These are phyloP conservation scores for Penaeus indicus DNA, from an alignment of 1,140 invertebrate genomes.

Conservation along the genomic window DNA sequence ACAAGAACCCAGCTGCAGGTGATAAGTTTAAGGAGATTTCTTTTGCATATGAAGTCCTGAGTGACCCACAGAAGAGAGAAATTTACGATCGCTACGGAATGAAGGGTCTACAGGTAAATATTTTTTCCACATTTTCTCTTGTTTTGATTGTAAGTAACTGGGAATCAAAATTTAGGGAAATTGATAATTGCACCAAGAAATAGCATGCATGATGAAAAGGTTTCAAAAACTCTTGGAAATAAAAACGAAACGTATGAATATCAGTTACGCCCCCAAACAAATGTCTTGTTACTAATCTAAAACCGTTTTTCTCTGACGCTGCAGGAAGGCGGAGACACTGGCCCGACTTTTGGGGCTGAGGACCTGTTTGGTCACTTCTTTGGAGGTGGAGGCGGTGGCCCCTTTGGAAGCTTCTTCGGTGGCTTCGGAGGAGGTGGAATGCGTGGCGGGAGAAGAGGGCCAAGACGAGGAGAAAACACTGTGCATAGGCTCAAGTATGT, in stretches of 20 bases:
- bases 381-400: slow-evolving; percentile 75
- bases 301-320: background rate
- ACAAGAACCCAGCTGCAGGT: slow-evolving; percentile 86
- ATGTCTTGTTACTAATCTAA: too few species aligned
- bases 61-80: slow-evolving; percentile 76
- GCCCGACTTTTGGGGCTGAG: slow-evolving; percentile 73
- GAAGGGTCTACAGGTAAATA: slow-evolving; percentile 75
- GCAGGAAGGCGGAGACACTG: slow-evolving; percentile 66
- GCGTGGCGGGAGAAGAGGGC: slow-evolving; percentile 70
- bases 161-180: too few species aligned
- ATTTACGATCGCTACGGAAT: slow-evolving; percentile 77
- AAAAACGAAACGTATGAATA: background rate
- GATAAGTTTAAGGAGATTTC: slow-evolving; percentile 92
- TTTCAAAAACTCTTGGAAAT: background rate
- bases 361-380: slow-evolving; percentile 78
- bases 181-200: too few species aligned
- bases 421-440: slow-evolving; percentile 73
- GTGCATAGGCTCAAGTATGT: slow-evolving; percentile 77
- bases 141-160: too few species aligned
- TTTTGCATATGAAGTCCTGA: slow-evolving; percentile 88
- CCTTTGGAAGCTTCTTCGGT: slow-evolving; percentile 74
- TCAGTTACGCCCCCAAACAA: too few species aligned
- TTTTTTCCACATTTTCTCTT: background rate
- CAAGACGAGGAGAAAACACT: slow-evolving; percentile 78
- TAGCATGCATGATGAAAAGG: background rate